Conservation (phyloP, 2,797 vertebrate genomes). For the Channallabes apus region DNA sequence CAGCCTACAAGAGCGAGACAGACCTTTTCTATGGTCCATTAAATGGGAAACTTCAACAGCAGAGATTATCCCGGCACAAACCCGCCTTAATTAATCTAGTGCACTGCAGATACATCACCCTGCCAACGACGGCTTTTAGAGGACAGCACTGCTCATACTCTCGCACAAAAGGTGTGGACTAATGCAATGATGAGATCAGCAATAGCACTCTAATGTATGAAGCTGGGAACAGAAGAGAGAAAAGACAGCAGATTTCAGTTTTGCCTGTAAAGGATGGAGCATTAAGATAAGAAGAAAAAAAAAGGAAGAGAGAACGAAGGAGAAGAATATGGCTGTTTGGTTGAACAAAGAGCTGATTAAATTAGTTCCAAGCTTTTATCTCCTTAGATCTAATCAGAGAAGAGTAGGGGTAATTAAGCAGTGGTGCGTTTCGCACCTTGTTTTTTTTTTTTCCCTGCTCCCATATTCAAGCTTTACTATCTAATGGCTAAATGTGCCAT, state of each 20-base stretch:
- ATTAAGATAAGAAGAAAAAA: conserved; percentile 41
- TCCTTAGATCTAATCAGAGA: conserved; percentile 58
- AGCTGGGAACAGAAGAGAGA: conserved; percentile 42
- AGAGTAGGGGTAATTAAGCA: conserved; percentile 55
- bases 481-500: conserved; percentile 44
- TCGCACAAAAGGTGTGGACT: conserved; percentile 48
- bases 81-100: conserved; percentile 48
- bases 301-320: conserved; percentile 37
- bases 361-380: conserved; percentile 58
- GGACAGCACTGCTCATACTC: conserved; percentile 43
- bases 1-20: conserved; percentile 34
- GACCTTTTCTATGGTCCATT: conserved; percentile 46
- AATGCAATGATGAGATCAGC: conserved; percentile 50
- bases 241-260: conserved; percentile 52
- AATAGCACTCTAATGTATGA: conserved; percentile 49
- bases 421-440: conserved; percentile 53
- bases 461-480: conserved; percentile 46
- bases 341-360: conserved; percentile 59
- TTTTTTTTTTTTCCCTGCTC: conserved; percentile 34
- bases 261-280: conserved; percentile 45
- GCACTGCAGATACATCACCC: conserved; percentile 42
- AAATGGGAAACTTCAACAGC: conserved; percentile 44
- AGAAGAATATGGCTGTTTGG: conserved; percentile 45
- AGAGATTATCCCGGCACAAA: conserved; percentile 49
- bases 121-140: conserved; percentile 44